Base-by-base conservation (phyloP, 1,140 invertebrate genomes). In the Papilio dardanus region DNA sequence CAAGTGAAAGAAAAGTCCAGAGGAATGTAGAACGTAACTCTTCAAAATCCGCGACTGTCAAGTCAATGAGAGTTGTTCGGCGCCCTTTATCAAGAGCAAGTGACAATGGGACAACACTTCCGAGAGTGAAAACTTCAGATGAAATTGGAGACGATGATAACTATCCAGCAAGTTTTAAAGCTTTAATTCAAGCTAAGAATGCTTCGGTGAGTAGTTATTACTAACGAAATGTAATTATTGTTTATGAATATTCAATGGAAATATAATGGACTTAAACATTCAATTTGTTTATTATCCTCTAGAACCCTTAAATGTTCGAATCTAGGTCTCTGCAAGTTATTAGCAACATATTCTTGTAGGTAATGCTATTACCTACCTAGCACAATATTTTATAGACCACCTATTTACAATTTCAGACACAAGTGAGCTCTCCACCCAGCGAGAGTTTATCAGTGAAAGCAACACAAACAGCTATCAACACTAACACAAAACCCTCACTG, bases 371-470 rank as follows among this genome's bases (percentile, higher is more conserved):
- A 71, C 19, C 12, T 19, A 31, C n/a, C 33, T 46, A 42, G 24
- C 24, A 28, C 24, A 2, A 62, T 30, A 28, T 58, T 54, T 35
- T 73, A 58, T 19, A 73, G 71, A 54, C 54, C 35, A 58, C 35
- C 14, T 73, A 19, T 58, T 58, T 73, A 82, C 75, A 77, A 85
- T 93, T 93, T 90, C 90, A 93, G 90, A 91, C 90, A 89, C 86
- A 87, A 84, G 75, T 84, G 78, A 88, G 85, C 90, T 92, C 92
- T 93, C 87, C 88, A 79, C 69, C 79, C 74, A 85, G 83, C 77
- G 92, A 93, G 90, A 93, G 88, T 86, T 90, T 93, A 84, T 87
- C 90, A 87, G 85, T 91, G 90, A 92, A 88, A 92, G 92, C 89
- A 88, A 90, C 92, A 85, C 88, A 92, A 81, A 93, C 88, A 88